Evolutionary conservation across 2,888 invertebrate species (phyloP).

Genomic region (Xanthostigma xanthostigma): DNA sequence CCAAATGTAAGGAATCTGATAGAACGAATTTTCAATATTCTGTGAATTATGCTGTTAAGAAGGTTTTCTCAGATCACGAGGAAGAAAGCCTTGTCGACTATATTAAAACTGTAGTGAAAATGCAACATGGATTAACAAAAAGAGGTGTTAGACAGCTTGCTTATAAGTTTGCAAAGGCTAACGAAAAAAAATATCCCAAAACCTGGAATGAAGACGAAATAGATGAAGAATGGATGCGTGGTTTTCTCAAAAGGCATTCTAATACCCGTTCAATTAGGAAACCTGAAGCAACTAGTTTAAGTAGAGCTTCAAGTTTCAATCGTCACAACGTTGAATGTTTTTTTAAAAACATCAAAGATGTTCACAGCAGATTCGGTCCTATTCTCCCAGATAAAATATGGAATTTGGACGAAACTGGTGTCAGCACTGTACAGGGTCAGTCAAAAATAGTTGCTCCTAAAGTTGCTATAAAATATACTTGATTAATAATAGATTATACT

Average conservation of each 20-base stretch:
- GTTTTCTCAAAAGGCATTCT: constrained; percentile 10
- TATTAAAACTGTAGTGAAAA: constrained; percentile 3
- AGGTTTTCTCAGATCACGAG: not conserved
- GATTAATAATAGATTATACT: too few relatives aligned
- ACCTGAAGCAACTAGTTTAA: constrained; percentile 14
- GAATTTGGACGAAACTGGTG: constrained; percentile 16
- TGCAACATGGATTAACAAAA: constrained; percentile 9
- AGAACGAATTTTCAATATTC: not conserved
- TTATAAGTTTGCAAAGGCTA: constrained; percentile 1
- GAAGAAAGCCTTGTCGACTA: not conserved
- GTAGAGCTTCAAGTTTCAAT: constrained; percentile 14
- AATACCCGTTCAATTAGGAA: constrained; percentile 11
- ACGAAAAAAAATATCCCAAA: not conserved
- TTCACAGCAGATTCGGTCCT: constrained; percentile 6
- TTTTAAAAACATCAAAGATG: constrained; percentile 8
- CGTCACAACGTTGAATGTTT: constrained; percentile 12
- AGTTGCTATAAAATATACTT: too few relatives aligned
- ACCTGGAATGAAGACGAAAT: constrained; percentile 8
- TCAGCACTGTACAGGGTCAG: constrained; percentile 13
- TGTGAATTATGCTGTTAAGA: not conserved
- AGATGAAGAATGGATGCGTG: constrained; percentile 10
- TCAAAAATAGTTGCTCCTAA: constrained; percentile 14
- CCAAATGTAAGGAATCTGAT: not conserved
- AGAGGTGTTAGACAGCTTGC: constrained; percentile 5
- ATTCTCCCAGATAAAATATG: constrained; percentile 12